A percentile compares a stretch with the other conserved stretches of the same genome.
phyloP scores from a whole-genome alignment of 2,797 vertebrate species.

The Ara ararauna region DNA sequence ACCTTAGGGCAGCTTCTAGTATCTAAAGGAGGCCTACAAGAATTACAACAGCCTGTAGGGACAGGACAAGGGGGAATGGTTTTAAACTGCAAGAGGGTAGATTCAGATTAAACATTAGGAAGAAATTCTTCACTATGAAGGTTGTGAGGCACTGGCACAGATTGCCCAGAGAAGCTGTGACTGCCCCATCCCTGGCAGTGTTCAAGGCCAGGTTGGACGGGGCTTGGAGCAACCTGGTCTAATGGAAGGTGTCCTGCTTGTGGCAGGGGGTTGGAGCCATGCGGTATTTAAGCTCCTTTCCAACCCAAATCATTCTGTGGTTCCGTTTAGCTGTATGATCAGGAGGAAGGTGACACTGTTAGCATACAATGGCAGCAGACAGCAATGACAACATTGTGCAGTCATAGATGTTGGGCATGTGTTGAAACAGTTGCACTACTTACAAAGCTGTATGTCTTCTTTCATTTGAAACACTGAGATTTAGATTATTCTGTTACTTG shows the following conservation, averaged over 20 bases:
- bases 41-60: background rate
- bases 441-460: background rate
- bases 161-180: no score
- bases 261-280: background rate
- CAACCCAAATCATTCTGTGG: background rate
- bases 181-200: background rate
- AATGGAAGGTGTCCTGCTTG: background rate
- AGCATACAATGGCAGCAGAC: background rate
- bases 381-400: rapidly evolving
- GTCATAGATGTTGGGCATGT: background rate
- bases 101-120: background rate
- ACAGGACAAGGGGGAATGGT: background rate
- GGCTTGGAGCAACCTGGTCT: background rate
- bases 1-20: background rate
- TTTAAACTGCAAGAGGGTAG: background rate
- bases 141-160: background rate
- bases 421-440: background rate
- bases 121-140: background rate
- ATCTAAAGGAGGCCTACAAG: background rate
- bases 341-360: background rate
- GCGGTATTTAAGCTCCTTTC: background rate
- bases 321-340: background rate
- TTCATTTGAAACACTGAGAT: background rate
- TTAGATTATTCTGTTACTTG: background rate
- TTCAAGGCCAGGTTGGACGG: background rate